Conservation (phyloP, 1,140 invertebrate species). For the Anastrepha obliqua region DNA sequence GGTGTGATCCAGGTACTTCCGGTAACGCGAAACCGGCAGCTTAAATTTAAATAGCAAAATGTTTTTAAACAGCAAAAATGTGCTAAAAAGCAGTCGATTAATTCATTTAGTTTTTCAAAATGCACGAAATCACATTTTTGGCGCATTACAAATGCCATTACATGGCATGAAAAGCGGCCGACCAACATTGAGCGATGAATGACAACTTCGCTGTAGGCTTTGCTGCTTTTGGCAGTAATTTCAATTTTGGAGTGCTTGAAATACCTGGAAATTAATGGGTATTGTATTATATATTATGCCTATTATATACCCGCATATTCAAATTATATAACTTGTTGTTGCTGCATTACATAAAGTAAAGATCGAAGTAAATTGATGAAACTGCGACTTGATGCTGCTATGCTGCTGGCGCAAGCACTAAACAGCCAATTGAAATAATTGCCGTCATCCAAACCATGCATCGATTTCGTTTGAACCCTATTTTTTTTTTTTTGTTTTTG, state of each 20-base stretch:
- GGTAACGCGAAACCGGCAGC: too few species aligned
- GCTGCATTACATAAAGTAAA: neutral
- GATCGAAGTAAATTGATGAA: neutral
- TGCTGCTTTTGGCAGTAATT: neutral
- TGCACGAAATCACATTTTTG: neutral
- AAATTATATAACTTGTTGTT: neutral
- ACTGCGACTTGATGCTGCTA: neutral
- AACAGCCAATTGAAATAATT: neutral
- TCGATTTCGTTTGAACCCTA: too few species aligned
- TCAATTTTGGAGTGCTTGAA: neutral
- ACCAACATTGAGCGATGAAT: neutral
- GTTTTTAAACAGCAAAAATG: neutral
- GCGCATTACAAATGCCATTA: neutral
- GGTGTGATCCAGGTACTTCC: too few species aligned
- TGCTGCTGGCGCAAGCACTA: neutral
- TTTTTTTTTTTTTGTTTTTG: too few species aligned
- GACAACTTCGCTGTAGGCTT: too few species aligned
- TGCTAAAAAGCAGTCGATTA: neutral
- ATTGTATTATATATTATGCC: too few species aligned
- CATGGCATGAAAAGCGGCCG: neutral
- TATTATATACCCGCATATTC: neutral
- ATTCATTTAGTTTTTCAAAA: neutral
- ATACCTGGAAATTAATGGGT: neutral
- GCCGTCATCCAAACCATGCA: neutral
- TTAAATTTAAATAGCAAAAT: neutral